A percentile compares a stretch with the other conserved stretches of the same genome.
Evolutionary conservation across 2,888 invertebrate species (phyloP).

Genomic region (Pyrocoelia pectoralis): DNA sequence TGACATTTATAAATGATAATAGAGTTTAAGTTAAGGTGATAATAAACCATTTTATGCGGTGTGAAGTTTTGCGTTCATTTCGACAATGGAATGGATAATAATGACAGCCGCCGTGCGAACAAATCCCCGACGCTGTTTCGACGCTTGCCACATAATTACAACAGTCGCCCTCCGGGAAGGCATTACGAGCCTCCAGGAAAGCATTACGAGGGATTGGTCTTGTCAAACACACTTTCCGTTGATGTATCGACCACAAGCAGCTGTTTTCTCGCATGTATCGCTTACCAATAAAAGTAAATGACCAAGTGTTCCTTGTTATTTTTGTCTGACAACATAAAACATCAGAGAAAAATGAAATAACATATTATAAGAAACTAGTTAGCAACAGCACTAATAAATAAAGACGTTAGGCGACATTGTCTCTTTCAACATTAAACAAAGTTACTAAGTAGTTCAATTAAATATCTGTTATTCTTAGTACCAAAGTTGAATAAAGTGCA

Average conservation of each 20-base stretch:
- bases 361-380: neutral
- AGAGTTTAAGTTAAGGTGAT: neutral
- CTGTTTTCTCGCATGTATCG: conserved; percentile 42
- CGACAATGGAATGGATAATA: conserved; percentile 42
- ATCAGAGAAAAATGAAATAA: neutral
- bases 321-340: neutral
- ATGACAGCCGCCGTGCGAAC: conserved; percentile 49
- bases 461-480: conserved; percentile 12
- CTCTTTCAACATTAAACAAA: neutral
- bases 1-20: conserved; percentile 8
- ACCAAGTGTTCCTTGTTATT: conserved; percentile 13
- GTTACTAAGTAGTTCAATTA: neutral
- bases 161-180: conserved; percentile 49
- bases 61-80: conserved; percentile 28
- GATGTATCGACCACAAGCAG: conserved; percentile 51
- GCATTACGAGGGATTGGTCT: conserved; percentile 52
- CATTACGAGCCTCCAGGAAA: conserved; percentile 48
- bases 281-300: conserved; percentile 36
- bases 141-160: conserved; percentile 55
- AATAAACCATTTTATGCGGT: conserved; percentile 12
- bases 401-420: neutral
- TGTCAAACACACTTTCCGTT: conserved; percentile 52
- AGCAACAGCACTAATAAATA: neutral
- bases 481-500: neutral
- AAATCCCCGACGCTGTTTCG: conserved; percentile 51